Conservation (phyloP, 2,797 vertebrate species). For the Cryptoprocta ferox region DNA sequence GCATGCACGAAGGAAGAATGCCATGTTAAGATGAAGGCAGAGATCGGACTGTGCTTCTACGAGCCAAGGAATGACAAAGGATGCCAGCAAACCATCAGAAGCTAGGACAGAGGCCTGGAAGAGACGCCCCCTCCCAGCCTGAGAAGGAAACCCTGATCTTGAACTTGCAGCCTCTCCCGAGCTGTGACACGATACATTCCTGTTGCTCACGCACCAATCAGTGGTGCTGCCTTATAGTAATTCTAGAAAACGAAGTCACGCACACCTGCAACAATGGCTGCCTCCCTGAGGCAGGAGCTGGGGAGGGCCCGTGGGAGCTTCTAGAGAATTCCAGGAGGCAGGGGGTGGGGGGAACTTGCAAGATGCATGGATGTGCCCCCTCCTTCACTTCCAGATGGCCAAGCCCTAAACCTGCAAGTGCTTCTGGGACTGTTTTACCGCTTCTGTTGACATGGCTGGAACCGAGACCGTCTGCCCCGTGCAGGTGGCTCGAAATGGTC, state of each 20-base stretch:
- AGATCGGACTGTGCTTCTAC: background rate
- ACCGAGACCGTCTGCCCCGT: background rate
- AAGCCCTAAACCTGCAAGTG: background rate
- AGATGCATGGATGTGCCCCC: background rate
- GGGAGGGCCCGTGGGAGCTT: background rate
- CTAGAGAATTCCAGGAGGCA: background rate
- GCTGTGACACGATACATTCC: background rate
- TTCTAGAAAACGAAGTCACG: background rate
- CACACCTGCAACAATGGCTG: background rate
- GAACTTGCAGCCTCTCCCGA: background rate
- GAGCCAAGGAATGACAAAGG: background rate
- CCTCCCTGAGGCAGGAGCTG: background rate
- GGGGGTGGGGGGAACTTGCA: background rate
- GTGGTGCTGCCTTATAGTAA: background rate
- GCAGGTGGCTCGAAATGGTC: background rate
- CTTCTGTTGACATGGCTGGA: background rate
- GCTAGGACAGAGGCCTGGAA: accelerated
- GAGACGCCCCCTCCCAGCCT: background rate
- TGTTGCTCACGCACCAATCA: background rate
- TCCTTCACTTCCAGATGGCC: background rate
- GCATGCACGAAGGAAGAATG: accelerated
- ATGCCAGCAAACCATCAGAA: background rate
- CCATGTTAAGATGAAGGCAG: background rate
- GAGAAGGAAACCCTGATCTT: background rate
- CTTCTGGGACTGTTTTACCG: background rate